Base-by-base conservation (phyloP, 2,888 invertebrate genomes). In the Himalopsyche anomala region DNA sequence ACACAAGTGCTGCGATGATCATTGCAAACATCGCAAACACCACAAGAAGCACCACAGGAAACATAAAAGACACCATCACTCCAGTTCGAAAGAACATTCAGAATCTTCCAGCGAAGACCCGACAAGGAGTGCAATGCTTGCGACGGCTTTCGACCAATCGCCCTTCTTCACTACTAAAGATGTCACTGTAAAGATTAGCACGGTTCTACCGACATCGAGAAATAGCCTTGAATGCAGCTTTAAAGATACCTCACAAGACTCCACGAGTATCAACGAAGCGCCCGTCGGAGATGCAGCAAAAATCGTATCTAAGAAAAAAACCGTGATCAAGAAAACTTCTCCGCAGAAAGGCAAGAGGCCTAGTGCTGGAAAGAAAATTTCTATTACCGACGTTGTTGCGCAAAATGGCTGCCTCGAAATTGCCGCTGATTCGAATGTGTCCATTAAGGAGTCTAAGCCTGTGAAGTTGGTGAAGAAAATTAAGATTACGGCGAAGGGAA, bases 1-100 rank as follows among this genome's bases (percentile, higher is more conserved):
- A 89, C 95, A 95, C 90, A 95, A 95, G 90, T 95, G 95, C 89
- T 94, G 94, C 89, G 96, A 95, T 88, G 95, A 96, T 87, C 94
- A 94, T 89, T 95, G 96, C 89, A 96, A 95, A 89, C 95, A 95
- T 89, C 94, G 95, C 86, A 94, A 94, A 87, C 96, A 96, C 90
- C 96, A 96, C 89, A 96, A 96, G 91, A 97, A 96, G 90, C 95
- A 95, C 87, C 96, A 96, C 90, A 95, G 95, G 89, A 96, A 96
- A 91, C 96, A 96, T 90, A 95, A 96, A 91, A 96, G 96, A 90
- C 95, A 96, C 90, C 95, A 96, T 91, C 95, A 95, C 85, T 93
- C 93, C 0, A 91, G 91, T 85, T 91, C 91, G 89, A 93, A 93
- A 89, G 93, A 93, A 84, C 92, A 91, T 80, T 93, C 93, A 1